Evolutionary conservation across 2,888 invertebrate genomes (phyloP), one percentile per base, ranked within the genome.

Genomic region (Stenichneumon culpator): DNA sequence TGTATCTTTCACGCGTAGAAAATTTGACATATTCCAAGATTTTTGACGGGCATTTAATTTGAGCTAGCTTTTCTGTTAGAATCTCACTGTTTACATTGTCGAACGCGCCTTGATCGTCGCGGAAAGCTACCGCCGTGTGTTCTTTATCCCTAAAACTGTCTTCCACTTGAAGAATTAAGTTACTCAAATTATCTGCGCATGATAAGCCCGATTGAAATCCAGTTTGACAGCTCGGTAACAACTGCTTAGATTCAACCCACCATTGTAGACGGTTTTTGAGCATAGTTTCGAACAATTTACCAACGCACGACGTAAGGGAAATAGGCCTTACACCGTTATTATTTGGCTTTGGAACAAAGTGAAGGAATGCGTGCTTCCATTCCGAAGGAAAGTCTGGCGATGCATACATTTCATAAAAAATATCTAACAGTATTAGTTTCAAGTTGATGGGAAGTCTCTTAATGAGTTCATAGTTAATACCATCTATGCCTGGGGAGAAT

Each of bases 281-380:
- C 36, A 89, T 79, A 0, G 83, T 54, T 82, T 89, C 86, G 28
- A 87, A 84, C 0, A 88, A 32, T 86, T 89, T 89, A 28, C 83
- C 83, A 0, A 84, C 16, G 16, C 87, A 88, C 7, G 86, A 87
- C 0, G 87, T 75, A 2, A 87, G 70, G 6, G 89, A 44, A 11
- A 86, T 88, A 7, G 86, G 87, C 4, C 87, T 25, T 2, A 87
- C 25, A 25, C 78, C 63, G 14, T 36, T 52, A 7, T 82, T 83
- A 36, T 87, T 75, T 0, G 78, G 5, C 82, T 88, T 88, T 7
- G 78, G 57, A 0, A 88, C 82, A 44, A 88, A 89, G 22, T 85
- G 80, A n/a, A 87, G 54, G 25, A 67, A 87, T 14, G 65, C n/a
- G 16, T 75, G 22, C 3, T n/a, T 67, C 85, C 87, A 85, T n/a